Conservation (phyloP, 2,888 invertebrate genomes). For the Spatulosminthurus flaviceps region DNA sequence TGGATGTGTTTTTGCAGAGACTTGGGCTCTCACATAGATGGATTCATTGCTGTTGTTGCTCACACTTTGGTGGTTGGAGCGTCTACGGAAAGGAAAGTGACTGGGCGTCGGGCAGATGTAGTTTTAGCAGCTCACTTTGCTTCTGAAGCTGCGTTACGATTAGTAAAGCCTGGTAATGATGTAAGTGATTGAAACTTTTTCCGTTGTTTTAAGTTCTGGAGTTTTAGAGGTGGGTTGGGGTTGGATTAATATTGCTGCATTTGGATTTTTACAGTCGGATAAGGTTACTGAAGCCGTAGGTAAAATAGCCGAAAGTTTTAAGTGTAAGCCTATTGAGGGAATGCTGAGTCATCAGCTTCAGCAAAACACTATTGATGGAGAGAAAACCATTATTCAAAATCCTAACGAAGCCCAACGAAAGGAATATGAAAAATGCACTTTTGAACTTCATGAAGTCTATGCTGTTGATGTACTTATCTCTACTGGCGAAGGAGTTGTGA, state of each 20-base stretch:
- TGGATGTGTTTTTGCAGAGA: slow-evolving; percentile 74
- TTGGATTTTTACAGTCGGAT: slow-evolving; percentile 75
- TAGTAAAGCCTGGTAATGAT: slow-evolving; percentile 90
- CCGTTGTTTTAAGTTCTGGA: no score
- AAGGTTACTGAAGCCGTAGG: slow-evolving; percentile 90
- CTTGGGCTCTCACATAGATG: slow-evolving; percentile 98
- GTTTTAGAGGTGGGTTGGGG: no score
- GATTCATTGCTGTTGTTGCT: slow-evolving; percentile 97
- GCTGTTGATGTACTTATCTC: slow-evolving; percentile 98
- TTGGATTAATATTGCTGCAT: no score
- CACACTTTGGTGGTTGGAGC: slow-evolving; percentile 89
- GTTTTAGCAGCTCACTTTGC: slow-evolving; percentile 94
- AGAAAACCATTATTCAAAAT: slow-evolving; percentile 96
- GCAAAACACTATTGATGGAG: slow-evolving; percentile 96
- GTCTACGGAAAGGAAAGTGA: slow-evolving; percentile 77
- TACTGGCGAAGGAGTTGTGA: slow-evolving; percentile 90
- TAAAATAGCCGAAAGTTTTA: slow-evolving; percentile 90
- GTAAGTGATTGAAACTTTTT: slow-evolving; percentile 70
- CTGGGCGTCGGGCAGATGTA: slow-evolving; percentile 92
- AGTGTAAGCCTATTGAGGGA: slow-evolving; percentile 97
- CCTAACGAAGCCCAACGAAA: slow-evolving; percentile 96
- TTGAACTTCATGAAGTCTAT: slow-evolving; percentile 97
- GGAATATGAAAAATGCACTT: slow-evolving; percentile 95
- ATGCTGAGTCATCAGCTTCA: slow-evolving; percentile 95
- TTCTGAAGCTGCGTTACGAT: slow-evolving; percentile 91